A percentile compares a stretch with the other conserved stretches of the same genome.
phyloP scores from a whole-genome alignment of 2,113 vertebrate species.

The Malurus cyaneus region DNA sequence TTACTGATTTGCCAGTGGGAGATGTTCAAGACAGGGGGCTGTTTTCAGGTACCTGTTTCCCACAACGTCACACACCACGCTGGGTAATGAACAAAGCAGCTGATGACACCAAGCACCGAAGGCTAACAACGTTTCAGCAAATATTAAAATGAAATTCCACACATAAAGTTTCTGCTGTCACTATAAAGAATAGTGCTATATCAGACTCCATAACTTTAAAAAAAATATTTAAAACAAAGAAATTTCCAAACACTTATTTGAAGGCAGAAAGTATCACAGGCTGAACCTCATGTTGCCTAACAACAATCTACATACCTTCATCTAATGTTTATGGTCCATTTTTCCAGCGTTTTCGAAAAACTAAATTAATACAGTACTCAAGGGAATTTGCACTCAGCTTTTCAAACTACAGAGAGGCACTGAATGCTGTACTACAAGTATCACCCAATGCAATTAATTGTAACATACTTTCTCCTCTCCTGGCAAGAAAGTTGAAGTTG shows the following conservation, averaged over 20 bases:
- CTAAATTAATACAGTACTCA: neutral
- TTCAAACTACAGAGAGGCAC: neutral
- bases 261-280: neutral
- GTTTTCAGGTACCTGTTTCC: neutral
- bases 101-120: neutral
- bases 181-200: neutral
- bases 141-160: neutral
- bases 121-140: neutral
- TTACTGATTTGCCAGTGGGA: neutral
- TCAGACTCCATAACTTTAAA: neutral
- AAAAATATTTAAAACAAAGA: neutral
- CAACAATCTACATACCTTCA: neutral
- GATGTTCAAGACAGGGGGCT: neutral
- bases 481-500: neutral
- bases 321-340: neutral
- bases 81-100: neutral
- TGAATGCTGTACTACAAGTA: rapidly evolving
- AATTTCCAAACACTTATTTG: neutral
- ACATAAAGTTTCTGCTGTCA: neutral
- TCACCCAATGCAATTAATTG: neutral
- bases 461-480: neutral
- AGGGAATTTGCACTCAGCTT: neutral
- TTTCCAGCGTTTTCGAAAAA: neutral
- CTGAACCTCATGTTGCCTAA: neutral
- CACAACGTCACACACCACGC: rapidly evolving